Evolutionary conservation across 2,797 vertebrate species (phyloP), one percentile per base, ranked within the genome.

Genomic region (Eutrigla gurnardus): DNA sequence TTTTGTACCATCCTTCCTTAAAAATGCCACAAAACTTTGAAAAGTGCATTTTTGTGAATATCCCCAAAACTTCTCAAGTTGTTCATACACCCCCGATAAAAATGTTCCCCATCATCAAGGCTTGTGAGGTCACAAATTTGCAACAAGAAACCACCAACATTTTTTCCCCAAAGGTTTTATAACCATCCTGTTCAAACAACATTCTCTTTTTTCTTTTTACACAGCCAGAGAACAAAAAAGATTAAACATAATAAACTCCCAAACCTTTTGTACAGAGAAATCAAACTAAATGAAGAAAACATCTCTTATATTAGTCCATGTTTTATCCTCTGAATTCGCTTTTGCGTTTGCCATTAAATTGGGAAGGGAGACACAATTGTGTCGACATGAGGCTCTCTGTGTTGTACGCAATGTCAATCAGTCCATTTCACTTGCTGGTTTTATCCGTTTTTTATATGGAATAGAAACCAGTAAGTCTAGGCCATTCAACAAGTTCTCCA

Each of bases 241-340:
- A 94, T 94, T 94, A 92, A 95, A 95, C 94, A 94, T 95, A 95
- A 94, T 94, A 95, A 95, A 96, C 94, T 96, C 94, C 95, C 95
- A 95, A 95, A 95, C 94, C 93, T 95, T 96, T 95, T 95, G 93
- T 95, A 95, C 94, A 95, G 92, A 95, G 93, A 96, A 95, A 93
- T 93, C 93, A 94, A 96, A 94, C 94, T 94, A 95, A 94, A 94
- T 95, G 93, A 93, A 94, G 93, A 94, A 94, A 95, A 94, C 78
- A 90, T 94, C 91, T 95, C 90, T 93, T 95, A 94, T 93, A 95
- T 95, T 95, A 96, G 94, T 95, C 95, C 94, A 89, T 89, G 91
- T 91, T 92, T 94, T 90, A 93, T 94, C 93, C 90, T 93, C 90
- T 92, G 90, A 93, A 93, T 93, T 86, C 85, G 83, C 90, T 86